Base-by-base conservation (phyloP, 2,888 invertebrate species). In the Formica aserva region DNA sequence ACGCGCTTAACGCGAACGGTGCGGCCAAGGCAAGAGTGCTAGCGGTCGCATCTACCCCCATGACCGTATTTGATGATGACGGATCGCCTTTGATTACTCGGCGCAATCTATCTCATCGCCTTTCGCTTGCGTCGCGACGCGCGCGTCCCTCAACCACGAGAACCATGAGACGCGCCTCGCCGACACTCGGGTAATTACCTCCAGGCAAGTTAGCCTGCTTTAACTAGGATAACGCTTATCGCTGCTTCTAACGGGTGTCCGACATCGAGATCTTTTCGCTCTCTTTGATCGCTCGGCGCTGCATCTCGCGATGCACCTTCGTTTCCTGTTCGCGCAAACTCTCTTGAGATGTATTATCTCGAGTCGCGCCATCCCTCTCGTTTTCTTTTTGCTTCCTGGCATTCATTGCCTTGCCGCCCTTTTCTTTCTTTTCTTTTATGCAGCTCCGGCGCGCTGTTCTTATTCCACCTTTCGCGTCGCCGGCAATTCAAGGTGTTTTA, bases 31-130 rank as follows among this genome's bases (percentile, higher is more conserved):
- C 57, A 72, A 57, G 57, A 38, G 18, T 77, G 45, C 38, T 29
- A 18, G 32, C 38, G 52, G 62, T 80, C 57, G 63, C 41, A 78
- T 80, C 32, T 45, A 48, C 67, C 48, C 32, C 35, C 48, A 22
- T 35, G 55, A 15, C 60, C 48, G 76, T 63, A 41, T 65, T 85
- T 89, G 92, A 92, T 89, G 91, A 92, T 92, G 92, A 92, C 88
- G 92, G 89, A 93, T 92, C 90, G 90, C 85, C 83, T 85, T 84
- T 91, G 91, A 92, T 92, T 91, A 91, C 90, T 86, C 89, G 87
- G 82, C 83, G 86, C 88, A 87, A 93, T 92, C 91, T 91, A 92
- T 89, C 91, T 87, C 81, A 82, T 82, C 71, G 62, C n/a, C 52
- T 87, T 82, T 78, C 87, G 45, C 45, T 35, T 69, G 69, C 75